These are phyloP conservation scores for Conger conger DNA, from an alignment of 2,113 vertebrate species.

Conservation along the genomic window DNA sequence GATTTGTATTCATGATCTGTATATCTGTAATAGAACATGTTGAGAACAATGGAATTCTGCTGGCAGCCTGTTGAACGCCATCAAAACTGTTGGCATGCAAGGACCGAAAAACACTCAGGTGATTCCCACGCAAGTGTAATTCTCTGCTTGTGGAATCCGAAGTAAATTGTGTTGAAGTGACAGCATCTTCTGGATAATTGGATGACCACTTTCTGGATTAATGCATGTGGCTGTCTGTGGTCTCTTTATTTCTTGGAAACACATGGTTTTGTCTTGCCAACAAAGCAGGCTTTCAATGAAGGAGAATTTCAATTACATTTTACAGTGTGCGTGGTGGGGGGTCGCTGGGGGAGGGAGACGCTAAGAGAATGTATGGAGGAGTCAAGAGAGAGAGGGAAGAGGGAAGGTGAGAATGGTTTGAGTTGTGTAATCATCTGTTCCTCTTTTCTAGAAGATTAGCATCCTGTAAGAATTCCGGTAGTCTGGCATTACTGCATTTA, in stretches of 20 bases:
- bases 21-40: neutral
- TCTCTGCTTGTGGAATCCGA: neutral
- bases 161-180: neutral
- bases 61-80: neutral
- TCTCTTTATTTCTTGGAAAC: constrained; percentile 6
- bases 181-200: neutral
- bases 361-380: neutral
- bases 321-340: neutral
- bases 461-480: neutral
- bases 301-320: neutral
- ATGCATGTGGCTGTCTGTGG: neutral
- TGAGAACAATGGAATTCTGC: neutral
- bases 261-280: neutral
- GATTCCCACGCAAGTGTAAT: neutral
- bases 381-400: neutral
- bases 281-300: neutral
- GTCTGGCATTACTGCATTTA: neutral
- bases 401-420: neutral
- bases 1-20: neutral
- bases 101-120: neutral
- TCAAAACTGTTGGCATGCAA: neutral
- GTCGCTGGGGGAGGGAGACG: neutral
- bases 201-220: neutral
- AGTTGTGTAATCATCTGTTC: neutral
- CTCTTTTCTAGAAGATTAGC: neutral